Evolutionary conservation across 2,113 vertebrate species (phyloP), one percentile per base, ranked within the genome.

Genomic region (Spilogale gracilis): DNA sequence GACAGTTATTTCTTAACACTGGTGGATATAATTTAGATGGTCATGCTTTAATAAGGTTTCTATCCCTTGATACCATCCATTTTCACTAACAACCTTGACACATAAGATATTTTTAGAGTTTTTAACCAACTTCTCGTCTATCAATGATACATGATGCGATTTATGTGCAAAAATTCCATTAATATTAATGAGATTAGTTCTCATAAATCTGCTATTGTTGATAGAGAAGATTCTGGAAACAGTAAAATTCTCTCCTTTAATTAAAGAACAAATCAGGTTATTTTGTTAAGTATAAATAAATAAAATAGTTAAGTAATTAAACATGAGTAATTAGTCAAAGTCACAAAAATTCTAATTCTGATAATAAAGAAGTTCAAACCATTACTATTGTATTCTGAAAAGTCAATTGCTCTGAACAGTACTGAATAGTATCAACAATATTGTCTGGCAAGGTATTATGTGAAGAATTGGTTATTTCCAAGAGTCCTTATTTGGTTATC

Each of bases 121-220:
- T 98, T 95, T 52, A 91, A 93, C 60, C 85, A 89, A 60, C 21
- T 23, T 93, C 23, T 92, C 30, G 0, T 90, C n/a, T 45, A 67
- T 97, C 94, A 89, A 69, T 73, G 63, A 78, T 94, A 96, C 52
- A 54, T 95, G 50, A 67, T 60, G 16, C 83, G 3, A 97, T 96
- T 96, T 92, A 94, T 92, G 58, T 71, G 11, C 38, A 86, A 95
- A 96, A 96, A 52, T 60, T 48, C 2, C 21, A 96, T 96, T 89
- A 94, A 97, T 97, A 95, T 95, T 92, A 92, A 97, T 96, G 48
- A 97, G 83, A 98, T 97, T 94, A 94, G 43, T n/a, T 60, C 60
- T 95, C 82, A 86, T 97, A 97, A 95, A 95, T 96, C 79, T 96
- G 74, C 80, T 63, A 23, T 65, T 93, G 74, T 73, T 94, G 71